Evolutionary conservation across 1,140 invertebrate genomes (phyloP).

Genomic region (Saccostrea echinata): DNA sequence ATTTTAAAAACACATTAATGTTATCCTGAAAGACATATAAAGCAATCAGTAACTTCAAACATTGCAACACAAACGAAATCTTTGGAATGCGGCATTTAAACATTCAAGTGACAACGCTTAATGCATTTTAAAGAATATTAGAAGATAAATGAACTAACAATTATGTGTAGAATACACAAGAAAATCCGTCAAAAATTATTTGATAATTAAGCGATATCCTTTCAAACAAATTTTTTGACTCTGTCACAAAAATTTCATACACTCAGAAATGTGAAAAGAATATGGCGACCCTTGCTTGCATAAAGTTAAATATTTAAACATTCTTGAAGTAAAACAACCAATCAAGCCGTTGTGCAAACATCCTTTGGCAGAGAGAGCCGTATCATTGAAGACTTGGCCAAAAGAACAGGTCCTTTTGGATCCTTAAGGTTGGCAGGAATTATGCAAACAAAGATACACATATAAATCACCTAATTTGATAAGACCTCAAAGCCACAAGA

Average conservation of each 20-base stretch:
- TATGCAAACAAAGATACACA: conserved; percentile 33
- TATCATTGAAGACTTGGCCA: not conserved
- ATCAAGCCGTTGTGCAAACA: conserved; percentile 25
- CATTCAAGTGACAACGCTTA: conserved; percentile 14
- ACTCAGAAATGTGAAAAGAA: conserved; percentile 18
- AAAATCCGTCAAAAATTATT: not conserved
- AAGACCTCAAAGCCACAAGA: conserved; percentile 30
- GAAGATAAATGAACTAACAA: not conserved
- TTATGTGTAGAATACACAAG: not conserved
- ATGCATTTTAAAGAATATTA: conserved; percentile 8
- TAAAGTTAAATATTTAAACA: conserved; percentile 38
- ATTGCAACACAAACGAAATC: conserved; percentile 11
- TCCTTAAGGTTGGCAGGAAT: conserved; percentile 25
- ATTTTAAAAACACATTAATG: conserved; percentile 76
- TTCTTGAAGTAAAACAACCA: conserved; percentile 34
- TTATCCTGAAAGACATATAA: conserved; percentile 76
- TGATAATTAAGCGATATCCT: not conserved
- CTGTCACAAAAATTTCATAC: conserved; percentile 5
- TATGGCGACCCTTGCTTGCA: conserved; percentile 21
- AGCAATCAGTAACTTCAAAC: conserved; percentile 34
- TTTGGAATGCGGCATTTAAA: conserved; percentile 31
- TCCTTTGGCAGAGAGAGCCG: conserved; percentile 10
- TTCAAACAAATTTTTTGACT: not conserved
- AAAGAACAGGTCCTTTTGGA: not conserved
- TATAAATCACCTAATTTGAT: conserved; percentile 38